Conservation (phyloP, 2,797 vertebrate species). For the Eptatretus atami region DNA sequence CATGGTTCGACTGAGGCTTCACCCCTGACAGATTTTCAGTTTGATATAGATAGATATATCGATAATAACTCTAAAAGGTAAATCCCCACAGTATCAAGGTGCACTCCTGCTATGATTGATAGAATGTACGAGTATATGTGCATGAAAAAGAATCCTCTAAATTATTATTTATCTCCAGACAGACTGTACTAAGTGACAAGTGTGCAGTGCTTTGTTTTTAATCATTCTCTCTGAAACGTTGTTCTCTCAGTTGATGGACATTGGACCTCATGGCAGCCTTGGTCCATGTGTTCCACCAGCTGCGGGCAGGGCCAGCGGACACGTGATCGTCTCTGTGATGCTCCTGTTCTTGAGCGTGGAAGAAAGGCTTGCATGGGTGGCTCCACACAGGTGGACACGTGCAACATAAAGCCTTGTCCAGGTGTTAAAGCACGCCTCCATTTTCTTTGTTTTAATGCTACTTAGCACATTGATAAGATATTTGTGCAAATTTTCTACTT, state of each 20-base stretch:
- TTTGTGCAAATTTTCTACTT: no score
- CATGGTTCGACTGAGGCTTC: no score
- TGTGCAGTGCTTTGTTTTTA: not conserved
- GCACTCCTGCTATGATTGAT: not conserved
- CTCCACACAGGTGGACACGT: constrained; percentile 42
- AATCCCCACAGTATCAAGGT: not conserved
- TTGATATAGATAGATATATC: no score
- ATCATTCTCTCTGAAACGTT: not conserved
- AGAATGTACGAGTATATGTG: fast-evolving
- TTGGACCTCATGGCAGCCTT: constrained; percentile 56
- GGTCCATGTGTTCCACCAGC: constrained; percentile 45
- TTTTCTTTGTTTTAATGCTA: no score
- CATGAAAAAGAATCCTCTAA: no score
- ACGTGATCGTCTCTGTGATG: constrained; percentile 33
- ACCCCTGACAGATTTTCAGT: no score
- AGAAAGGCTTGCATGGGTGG: constrained; percentile 55
- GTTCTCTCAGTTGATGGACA: constrained; percentile 36
- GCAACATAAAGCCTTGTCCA: constrained; percentile 43
- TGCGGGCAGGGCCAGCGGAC: constrained; percentile 53
- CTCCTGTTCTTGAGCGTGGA: constrained; percentile 19
- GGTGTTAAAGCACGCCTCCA: constrained; percentile 16
- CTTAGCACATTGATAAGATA: no score
- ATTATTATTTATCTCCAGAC: no score
- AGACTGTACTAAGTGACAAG: no score
- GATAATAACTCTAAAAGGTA: not conserved